Conservation (phyloP, 37 sponge, comb jelly and placozoan genomes). For the Oscarella lobularis region DNA sequence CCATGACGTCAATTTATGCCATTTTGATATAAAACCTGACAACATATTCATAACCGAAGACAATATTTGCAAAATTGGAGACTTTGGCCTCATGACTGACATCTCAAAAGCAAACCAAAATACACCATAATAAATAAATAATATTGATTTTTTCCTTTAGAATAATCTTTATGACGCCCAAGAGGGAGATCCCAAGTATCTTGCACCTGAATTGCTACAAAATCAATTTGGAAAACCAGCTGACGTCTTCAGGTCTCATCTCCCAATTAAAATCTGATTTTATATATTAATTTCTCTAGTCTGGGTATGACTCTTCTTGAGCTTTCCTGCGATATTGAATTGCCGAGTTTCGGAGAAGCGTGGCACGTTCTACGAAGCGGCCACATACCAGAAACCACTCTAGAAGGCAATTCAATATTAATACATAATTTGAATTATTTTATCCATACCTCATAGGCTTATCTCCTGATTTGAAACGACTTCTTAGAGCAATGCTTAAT, state of each 20-base stretch:
- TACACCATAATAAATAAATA: not conserved
- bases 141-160: not conserved
- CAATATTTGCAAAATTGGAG: slow-evolving; percentile 57
- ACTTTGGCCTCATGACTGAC: slow-evolving; percentile 50
- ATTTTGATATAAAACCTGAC: slow-evolving; percentile 87
- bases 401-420: slow-evolving; percentile 12
- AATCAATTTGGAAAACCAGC: slow-evolving; percentile 55
- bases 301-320: slow-evolving; percentile 75
- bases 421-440: not conserved
- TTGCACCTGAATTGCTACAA: slow-evolving; percentile 75
- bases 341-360: slow-evolving; percentile 30
- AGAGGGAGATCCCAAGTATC: slow-evolving; percentile 78
- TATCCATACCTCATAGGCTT: slow-evolving; percentile 8
- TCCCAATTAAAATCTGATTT: no score
- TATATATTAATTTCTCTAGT: slow-evolving; percentile 22
- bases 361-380: slow-evolving; percentile 67
- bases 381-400: slow-evolving; percentile 34
- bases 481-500: slow-evolving; percentile 9
- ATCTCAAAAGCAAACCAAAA: not conserved
- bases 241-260: slow-evolving; percentile 84
- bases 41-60: slow-evolving; percentile 62
- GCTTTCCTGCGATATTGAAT: slow-evolving; percentile 63
- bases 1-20: slow-evolving; percentile 59
- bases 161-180: slow-evolving; percentile 10
- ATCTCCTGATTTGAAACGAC: slow-evolving; percentile 5